phyloP scores from a whole-genome alignment of 2,888 invertebrate species.

The Amitus sp. region DNA sequence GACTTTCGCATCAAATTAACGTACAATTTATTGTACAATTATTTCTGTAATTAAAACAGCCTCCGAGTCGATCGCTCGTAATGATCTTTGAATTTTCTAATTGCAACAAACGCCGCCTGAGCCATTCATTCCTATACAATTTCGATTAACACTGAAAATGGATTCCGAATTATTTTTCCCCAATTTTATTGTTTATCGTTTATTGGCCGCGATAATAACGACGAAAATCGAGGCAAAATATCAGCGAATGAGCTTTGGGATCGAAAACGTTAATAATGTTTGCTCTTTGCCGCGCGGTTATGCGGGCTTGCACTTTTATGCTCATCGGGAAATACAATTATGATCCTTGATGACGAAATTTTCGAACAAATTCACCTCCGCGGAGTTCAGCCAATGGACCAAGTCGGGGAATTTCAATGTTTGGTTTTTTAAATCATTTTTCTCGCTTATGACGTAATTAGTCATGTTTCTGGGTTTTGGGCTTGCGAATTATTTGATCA shows the following conservation, averaged over 20 bases:
- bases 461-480: too few species aligned
- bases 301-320: slow-evolving; percentile 6
- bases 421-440: background rate
- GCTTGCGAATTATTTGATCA: background rate
- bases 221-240: slow-evolving; percentile 9
- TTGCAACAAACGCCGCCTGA: background rate
- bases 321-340: background rate
- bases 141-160: slow-evolving; percentile 9
- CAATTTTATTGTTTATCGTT: slow-evolving; percentile 10
- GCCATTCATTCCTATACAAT: slow-evolving; percentile 6
- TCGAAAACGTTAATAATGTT: slow-evolving; percentile 8
- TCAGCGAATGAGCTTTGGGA: slow-evolving; percentile 3
- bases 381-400: too few species aligned
- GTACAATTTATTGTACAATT: slow-evolving; percentile 30
- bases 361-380: background rate
- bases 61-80: slow-evolving; percentile 8
- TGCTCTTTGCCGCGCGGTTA: background rate
- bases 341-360: background rate
- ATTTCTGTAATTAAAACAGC: slow-evolving; percentile 31
- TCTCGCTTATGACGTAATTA: too few species aligned
- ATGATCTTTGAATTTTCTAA: slow-evolving; percentile 21
- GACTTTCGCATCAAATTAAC: slow-evolving; percentile 28
- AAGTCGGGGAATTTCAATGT: background rate
- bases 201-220: slow-evolving; percentile 9
- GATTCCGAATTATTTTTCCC: slow-evolving; percentile 8